Conservation (phyloP, 1,140 invertebrate genomes). For the Ephestia elutella region DNA sequence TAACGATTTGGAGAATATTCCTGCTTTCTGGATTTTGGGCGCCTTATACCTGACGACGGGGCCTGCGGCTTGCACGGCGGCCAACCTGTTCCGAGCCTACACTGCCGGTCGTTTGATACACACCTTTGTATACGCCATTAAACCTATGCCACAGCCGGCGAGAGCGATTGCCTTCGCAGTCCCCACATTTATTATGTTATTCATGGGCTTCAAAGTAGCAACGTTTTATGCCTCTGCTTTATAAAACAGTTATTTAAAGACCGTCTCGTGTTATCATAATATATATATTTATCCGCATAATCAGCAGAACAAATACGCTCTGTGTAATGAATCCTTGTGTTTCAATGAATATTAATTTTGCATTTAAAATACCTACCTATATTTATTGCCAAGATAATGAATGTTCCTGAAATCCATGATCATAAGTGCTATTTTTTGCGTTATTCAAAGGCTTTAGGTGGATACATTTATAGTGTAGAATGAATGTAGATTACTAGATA, state of each 20-base stretch:
- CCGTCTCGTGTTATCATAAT: no score
- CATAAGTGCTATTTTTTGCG: no score
- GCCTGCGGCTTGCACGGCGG: conserved; percentile 70
- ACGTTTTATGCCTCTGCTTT: conserved; percentile 28
- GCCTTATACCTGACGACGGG: conserved; percentile 77
- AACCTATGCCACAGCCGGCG: conserved; percentile 76
- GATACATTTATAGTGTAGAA: no score
- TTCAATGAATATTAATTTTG: no score
- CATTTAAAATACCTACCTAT: no score
- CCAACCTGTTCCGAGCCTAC: conserved; percentile 75
- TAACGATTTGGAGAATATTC: conserved; percentile 83
- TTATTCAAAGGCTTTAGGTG: no score
- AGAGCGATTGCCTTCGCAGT: conserved; percentile 68
- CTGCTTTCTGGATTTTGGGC: conserved; percentile 76
- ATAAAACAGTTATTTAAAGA: conserved; percentile 13
- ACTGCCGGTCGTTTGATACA: conserved; percentile 75
- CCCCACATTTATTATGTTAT: conserved; percentile 26
- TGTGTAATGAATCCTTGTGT: no score
- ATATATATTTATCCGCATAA: no score
- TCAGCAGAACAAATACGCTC: no score
- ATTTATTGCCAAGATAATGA: no score
- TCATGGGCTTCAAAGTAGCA: conserved; percentile 35
- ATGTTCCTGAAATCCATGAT: no score
- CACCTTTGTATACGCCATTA: conserved; percentile 77
- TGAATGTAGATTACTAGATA: no score